Evolutionary conservation across 2,888 invertebrate genomes (phyloP).

Genomic region (Ophioninae sp.): DNA sequence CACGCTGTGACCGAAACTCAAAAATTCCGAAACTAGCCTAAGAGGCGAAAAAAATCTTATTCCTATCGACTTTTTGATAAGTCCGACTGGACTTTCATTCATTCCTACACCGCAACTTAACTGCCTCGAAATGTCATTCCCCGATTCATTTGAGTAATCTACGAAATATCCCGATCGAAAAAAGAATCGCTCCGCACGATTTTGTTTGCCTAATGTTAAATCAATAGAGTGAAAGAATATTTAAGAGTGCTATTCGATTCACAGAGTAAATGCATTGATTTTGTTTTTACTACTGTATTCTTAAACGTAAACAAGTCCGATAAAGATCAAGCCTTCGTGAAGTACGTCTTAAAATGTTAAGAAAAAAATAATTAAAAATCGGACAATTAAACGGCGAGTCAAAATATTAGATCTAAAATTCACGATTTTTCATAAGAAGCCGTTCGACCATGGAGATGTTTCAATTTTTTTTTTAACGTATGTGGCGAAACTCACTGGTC

Average conservation of each 20-base stretch:
- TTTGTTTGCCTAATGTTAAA: not conserved
- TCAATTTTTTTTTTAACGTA: not conserved
- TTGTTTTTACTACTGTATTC: not conserved
- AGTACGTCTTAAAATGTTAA: not conserved
- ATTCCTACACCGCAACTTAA: constrained; percentile 33
- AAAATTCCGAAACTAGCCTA: constrained; percentile 39
- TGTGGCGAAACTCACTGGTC: not conserved
- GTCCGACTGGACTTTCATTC: constrained; percentile 18
- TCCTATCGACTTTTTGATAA: constrained; percentile 16
- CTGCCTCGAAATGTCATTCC: constrained; percentile 1
- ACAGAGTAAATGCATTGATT: not conserved
- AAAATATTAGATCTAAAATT: not conserved
- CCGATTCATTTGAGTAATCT: not conserved
- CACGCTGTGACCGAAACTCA: constrained; percentile 3
- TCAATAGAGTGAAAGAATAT: not conserved
- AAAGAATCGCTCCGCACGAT: not conserved
- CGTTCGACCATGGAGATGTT: not conserved
- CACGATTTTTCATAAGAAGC: not conserved
- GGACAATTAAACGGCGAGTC: not conserved
- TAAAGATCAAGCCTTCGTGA: not conserved
- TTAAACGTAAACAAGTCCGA: not conserved
- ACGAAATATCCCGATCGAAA: not conserved
- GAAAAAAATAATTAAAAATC: not conserved
- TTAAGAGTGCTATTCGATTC: not conserved
- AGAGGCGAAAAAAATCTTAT: constrained; percentile 18